A percentile compares a stretch with the other conserved stretches of the same genome.
These are phyloP conservation scores for Apamea crenata DNA, from an alignment of 2,888 invertebrate species.

Conservation along the genomic window DNA sequence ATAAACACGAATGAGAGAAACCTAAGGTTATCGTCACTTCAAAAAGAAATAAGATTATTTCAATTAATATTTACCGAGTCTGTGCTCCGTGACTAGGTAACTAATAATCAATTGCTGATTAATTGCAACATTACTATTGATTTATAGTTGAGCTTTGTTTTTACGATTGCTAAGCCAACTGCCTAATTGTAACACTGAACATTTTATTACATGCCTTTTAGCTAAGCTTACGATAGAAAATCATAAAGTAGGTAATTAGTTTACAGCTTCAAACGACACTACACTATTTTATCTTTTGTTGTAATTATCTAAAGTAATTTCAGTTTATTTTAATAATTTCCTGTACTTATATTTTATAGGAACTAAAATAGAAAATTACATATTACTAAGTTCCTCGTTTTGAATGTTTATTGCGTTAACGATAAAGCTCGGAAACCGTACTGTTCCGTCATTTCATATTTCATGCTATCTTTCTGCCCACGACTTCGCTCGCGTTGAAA, in stretches of 20 bases:
- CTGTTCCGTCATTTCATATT: constrained; percentile 56
- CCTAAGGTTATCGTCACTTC: too few species aligned
- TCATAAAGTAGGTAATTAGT: not conserved
- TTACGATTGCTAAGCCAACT: constrained; percentile 8
- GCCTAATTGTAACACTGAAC: constrained; percentile 4
- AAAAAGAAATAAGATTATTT: not conserved
- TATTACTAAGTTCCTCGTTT: constrained; percentile 23
- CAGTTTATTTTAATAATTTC: constrained; percentile 33
- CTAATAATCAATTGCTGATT: not conserved
- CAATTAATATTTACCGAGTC: not conserved
- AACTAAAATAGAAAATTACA: constrained; percentile 13
- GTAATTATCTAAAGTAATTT: constrained; percentile 12
- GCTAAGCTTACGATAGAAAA: constrained; percentile 15
- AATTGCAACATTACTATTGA: constrained; percentile 2
- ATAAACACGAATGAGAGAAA: not conserved
- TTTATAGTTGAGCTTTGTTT: constrained; percentile 17
- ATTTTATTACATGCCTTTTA: constrained; percentile 37
- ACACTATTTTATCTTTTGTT: constrained; percentile 15
- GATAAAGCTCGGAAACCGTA: constrained; percentile 29
- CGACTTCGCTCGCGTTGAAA: constrained; percentile 34
- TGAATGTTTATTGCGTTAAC: constrained; percentile 36
- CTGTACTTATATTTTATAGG: constrained; percentile 30
- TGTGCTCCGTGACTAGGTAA: not conserved
- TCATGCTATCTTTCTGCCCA: constrained; percentile 45
- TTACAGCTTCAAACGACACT: constrained; percentile 2